phyloP scores from a whole-genome alignment of 2,888 invertebrate species.

The Diplolepis rosae region DNA sequence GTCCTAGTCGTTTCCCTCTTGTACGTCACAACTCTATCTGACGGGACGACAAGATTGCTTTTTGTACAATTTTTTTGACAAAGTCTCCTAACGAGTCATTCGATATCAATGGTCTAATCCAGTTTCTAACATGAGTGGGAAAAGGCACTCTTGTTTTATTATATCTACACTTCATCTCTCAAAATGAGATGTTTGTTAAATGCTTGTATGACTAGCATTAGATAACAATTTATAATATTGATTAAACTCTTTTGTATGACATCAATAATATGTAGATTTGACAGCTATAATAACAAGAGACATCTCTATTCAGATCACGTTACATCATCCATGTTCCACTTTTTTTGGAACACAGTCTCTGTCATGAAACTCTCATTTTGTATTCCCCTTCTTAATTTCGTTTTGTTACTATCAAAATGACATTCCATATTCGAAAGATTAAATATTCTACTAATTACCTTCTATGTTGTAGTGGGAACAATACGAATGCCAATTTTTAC shows the following conservation, averaged over 20 bases:
- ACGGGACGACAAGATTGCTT: slow-evolving; percentile 42
- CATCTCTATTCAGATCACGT: background rate
- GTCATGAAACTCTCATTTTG: too few relatives aligned
- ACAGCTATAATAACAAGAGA: background rate
- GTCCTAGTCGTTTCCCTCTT: slow-evolving; percentile 57
- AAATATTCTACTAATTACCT: too few relatives aligned
- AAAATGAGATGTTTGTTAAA: background rate
- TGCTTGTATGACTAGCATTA: background rate
- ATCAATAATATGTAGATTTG: background rate
- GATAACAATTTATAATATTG: background rate
- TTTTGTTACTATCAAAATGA: too few relatives aligned
- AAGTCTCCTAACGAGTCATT: slow-evolving; percentile 32
- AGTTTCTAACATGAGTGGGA: background rate
- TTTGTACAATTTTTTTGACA: slow-evolving; percentile 24
- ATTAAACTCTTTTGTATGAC: background rate
- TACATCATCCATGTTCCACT: too few relatives aligned
- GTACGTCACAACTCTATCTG: slow-evolving; percentile 67
- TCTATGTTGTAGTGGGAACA: too few relatives aligned
- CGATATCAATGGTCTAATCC: slow-evolving; percentile 34
- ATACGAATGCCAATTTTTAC: too few relatives aligned
- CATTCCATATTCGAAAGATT: too few relatives aligned
- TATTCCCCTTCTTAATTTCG: too few relatives aligned
- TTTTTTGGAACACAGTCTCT: too few relatives aligned
- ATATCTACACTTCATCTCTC: background rate
- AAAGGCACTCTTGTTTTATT: background rate